Evolutionary conservation across 2,113 vertebrate genomes (phyloP).

Genomic region (Pterocles burchelli): DNA sequence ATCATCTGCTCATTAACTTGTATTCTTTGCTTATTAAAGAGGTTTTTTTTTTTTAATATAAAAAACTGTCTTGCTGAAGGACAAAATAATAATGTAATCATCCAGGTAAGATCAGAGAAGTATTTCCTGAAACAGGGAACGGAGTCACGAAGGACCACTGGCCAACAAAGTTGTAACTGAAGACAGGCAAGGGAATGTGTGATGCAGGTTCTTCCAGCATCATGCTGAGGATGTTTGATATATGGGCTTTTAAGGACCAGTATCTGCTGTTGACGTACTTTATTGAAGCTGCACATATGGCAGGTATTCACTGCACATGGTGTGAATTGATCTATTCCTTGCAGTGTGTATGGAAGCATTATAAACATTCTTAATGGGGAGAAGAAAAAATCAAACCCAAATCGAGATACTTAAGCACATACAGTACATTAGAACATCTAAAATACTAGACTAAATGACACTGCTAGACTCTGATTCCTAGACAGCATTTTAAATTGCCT

Average conservation of each 20-base stretch:
- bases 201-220: not conserved
- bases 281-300: not conserved
- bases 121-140: not conserved
- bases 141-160: not conserved
- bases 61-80: not conserved
- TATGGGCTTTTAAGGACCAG: not conserved
- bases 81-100: not conserved
- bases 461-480: not conserved
- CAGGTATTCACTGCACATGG: not conserved
- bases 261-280: not conserved
- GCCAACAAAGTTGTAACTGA: not conserved
- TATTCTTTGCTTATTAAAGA: constrained; percentile 11
- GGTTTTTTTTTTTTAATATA: not conserved
- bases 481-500: not conserved
- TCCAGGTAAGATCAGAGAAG: not conserved
- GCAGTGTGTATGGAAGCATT: not conserved
- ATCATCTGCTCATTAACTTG: not conserved
- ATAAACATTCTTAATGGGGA: not conserved
- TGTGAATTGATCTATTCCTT: not conserved
- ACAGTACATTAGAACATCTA: not conserved
- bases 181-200: not conserved
- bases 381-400: not conserved
- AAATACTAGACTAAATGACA: not conserved
- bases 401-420: not conserved
- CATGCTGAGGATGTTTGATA: not conserved